These are phyloP conservation scores for Drosophila subquinaria DNA, from an alignment of 2,888 invertebrate species.

Conservation along the genomic window DNA sequence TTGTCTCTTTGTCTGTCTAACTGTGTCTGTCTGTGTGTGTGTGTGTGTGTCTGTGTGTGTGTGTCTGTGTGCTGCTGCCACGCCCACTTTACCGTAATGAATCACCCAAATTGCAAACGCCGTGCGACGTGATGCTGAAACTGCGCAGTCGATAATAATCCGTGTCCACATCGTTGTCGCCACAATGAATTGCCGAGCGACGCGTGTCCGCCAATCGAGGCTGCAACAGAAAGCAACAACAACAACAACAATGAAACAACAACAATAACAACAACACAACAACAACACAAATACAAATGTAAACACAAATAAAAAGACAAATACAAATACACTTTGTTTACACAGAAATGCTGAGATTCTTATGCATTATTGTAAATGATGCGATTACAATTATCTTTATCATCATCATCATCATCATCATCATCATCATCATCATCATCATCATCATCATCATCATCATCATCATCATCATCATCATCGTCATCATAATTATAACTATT, in stretches of 20 bases:
- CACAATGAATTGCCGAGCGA: slow-evolving; percentile 85
- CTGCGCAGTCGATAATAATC: slow-evolving; percentile 89
- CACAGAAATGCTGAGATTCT: not conserved
- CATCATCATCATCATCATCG: not conserved
- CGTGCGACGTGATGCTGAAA: slow-evolving; percentile 90
- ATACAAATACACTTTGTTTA: not conserved
- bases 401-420: not conserved
- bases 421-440: not conserved
- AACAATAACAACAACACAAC: slow-evolving; percentile 4
- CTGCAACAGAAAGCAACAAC: slow-evolving; percentile 77
- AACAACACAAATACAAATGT: not conserved
- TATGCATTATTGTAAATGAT: not conserved
- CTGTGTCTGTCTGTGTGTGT: not conserved
- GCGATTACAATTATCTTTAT: not conserved
- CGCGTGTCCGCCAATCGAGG: slow-evolving; percentile 87
- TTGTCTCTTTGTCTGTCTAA: not conserved
- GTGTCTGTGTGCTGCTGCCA: not conserved
- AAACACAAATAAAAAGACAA: not conserved
- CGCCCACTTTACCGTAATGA: slow-evolving; percentile 86
- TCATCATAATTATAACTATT: too few species aligned
- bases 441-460: not conserved
- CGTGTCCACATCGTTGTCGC: slow-evolving; percentile 85
- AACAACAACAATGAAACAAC: slow-evolving; percentile 10
- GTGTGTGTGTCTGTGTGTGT: not conserved
- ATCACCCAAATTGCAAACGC: slow-evolving; percentile 90